phyloP scores from a whole-genome alignment of 2,888 invertebrate species.

The Pemphredon lugubris region DNA sequence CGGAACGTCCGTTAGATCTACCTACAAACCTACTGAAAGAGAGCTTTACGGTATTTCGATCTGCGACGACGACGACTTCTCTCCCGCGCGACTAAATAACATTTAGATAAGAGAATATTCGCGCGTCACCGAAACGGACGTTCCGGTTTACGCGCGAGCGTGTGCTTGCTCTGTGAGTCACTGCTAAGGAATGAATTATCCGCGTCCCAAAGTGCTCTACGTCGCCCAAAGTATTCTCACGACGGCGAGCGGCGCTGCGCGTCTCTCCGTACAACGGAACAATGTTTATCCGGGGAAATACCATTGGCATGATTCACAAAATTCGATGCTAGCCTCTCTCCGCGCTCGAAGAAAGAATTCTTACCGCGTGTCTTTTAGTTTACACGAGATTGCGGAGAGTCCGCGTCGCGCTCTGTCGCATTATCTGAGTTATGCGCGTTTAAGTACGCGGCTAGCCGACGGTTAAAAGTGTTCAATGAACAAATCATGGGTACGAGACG shows the following conservation, averaged over 20 bases:
- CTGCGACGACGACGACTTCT: not conserved
- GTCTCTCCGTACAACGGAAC: conserved; percentile 14
- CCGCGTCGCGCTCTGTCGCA: too few relatives aligned
- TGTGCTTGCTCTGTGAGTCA: conserved; percentile 33
- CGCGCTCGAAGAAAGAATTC: too few relatives aligned
- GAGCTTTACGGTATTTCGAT: not conserved
- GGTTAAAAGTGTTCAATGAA: too few relatives aligned
- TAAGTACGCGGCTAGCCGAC: too few relatives aligned
- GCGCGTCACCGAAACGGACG: not conserved
- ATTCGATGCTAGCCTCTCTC: not conserved
- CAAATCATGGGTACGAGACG: too few relatives aligned
- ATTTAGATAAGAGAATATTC: conserved; percentile 5
- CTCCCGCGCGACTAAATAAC: not conserved
- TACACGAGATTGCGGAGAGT: not conserved
- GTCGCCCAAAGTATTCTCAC: conserved; percentile 1
- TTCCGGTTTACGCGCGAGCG: conserved; percentile 4
- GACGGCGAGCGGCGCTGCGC: too few relatives aligned
- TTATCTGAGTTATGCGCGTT: too few relatives aligned
- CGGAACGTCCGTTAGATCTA: conserved; percentile 28
- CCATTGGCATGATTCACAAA: conserved; percentile 27
- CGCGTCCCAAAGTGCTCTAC: not conserved
- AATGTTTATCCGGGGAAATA: conserved; percentile 31
- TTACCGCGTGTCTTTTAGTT: not conserved
- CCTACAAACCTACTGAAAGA: conserved; percentile 19
- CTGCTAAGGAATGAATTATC: conserved; percentile 16